These are phyloP conservation scores for Aurelia aurita DNA, from an alignment of 30 jellyfish, hydroid and myxozoan species.

Conservation along the genomic window DNA sequence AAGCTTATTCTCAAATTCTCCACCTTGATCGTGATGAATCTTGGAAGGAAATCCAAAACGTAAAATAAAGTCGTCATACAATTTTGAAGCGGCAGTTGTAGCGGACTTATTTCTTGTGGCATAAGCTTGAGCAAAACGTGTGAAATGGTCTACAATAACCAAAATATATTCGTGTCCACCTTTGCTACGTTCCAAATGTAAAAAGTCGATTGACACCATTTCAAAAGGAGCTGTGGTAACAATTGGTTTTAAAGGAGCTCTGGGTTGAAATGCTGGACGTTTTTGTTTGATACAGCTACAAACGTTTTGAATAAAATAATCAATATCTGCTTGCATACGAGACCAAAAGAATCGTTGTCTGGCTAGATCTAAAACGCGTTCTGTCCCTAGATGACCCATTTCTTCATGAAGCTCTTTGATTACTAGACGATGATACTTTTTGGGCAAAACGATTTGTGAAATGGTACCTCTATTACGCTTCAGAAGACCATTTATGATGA, in stretches of 20 bases:
- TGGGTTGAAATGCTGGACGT: background rate
- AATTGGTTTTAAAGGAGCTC: conserved; percentile 41
- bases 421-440: background rate
- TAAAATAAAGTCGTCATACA: conserved; percentile 35
- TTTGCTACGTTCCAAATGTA: conserved; percentile 24
- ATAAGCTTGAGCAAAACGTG: conserved; percentile 15
- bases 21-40: conserved; percentile 59
- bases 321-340: conserved; percentile 28
- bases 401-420: background rate
- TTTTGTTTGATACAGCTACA: conserved; percentile 26
- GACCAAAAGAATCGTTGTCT: conserved; percentile 50
- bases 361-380: conserved; percentile 52
- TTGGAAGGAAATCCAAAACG: conserved; percentile 45
- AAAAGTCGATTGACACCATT: conserved; percentile 42
- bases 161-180: conserved; percentile 54
- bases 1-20: too few relatives aligned
- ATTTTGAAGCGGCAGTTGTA: conserved; percentile 37
- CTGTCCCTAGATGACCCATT: conserved; percentile 53
- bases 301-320: background rate
- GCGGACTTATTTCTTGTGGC: conserved; percentile 62
- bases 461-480: background rate
- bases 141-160: background rate
- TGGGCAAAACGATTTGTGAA: too few relatives aligned
- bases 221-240: conserved; percentile 2
- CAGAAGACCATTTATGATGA: conserved; percentile 9